Base-by-base conservation (phyloP, 2,888 invertebrate species). In the Cantharis lateralis region DNA sequence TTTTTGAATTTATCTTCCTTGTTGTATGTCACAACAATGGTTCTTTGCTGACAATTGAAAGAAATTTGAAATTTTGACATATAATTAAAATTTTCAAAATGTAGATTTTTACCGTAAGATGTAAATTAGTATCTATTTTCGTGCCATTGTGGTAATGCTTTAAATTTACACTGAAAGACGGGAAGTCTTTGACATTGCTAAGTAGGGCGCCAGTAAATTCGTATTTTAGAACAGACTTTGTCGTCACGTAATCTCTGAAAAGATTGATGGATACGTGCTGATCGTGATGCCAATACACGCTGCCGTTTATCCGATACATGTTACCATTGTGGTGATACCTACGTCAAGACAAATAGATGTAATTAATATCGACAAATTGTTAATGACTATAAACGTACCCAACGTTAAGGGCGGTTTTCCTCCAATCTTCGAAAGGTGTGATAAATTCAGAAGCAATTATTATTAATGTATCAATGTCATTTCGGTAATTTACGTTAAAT, bases 391-490 rank as follows among this genome's bases (percentile, higher is more conserved):
- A 68, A 76, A 72, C 71, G 61, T 87, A 91, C 91, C 89, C 89
- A 79, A 88, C 89, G 81, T 87, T 87, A 7, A 92, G 82, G 18
- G 90, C 89, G 24, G 90, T 91, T 81, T 88, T 89, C 82, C 87
- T 90, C 91, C 91, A 91, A 77, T 90, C 89, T 74, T 91, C 90
- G 82, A 92, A 91, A 1, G 92, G 92, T 15, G 91, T 91, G 3
- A 89, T 82, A 24, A 92, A 78, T 80, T 89, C 88, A 4, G 90
- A 89, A 73, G 89, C 87, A 61, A 90, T 76, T 71, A 89, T 80
- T 15, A 87, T 81, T 0, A 90, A 90, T 0, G 90, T 90, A 83
- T 90, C 89, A 1, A 88, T 86, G 72, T 87, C 87, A 66, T 89
- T 88, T 83, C 90, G 90, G 1, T 92, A 93, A 82, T 90, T 91